These are phyloP conservation scores for Berghia stephanieae DNA, from an alignment of 1,140 invertebrate species.

Conservation along the genomic window DNA sequence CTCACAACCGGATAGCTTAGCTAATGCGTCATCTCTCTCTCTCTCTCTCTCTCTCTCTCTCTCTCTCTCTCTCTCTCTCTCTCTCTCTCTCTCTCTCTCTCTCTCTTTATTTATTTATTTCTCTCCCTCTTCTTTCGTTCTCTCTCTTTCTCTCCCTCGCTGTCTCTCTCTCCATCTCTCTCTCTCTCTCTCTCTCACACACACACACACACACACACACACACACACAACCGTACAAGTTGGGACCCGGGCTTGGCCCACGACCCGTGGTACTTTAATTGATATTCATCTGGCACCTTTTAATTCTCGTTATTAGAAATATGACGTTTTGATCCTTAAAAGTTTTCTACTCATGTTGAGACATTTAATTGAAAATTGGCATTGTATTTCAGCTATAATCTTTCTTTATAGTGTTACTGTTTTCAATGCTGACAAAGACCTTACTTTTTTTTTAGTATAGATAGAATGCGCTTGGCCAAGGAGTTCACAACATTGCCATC, in stretches of 20 bases:
- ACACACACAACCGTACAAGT: too few species aligned
- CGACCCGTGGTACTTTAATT: background rate
- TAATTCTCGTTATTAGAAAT: background rate
- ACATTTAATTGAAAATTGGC: background rate
- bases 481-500: too few species aligned
- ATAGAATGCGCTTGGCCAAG: too few species aligned
- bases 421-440: too few species aligned
- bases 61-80: slow-evolving; percentile 9
- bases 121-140: too few species aligned
- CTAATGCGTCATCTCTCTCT: slow-evolving; percentile 22
- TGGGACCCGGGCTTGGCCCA: background rate
- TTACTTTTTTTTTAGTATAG: too few species aligned
- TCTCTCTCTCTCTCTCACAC: background rate
- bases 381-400: too few species aligned
- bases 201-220: background rate
- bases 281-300: background rate
- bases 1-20: too few species aligned
- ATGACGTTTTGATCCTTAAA: background rate
- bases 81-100: background rate
- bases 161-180: background rate
- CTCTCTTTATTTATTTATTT: too few species aligned
- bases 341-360: background rate
- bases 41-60: slow-evolving; percentile 23
- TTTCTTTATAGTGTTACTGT: too few species aligned
- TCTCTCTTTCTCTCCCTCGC: too few species aligned